Percentiles rank a stretch among this genome's conserved stretches.
Evolutionary conservation across 2,113 vertebrate genomes (phyloP).

Genomic region (Mugil cephalus): DNA sequence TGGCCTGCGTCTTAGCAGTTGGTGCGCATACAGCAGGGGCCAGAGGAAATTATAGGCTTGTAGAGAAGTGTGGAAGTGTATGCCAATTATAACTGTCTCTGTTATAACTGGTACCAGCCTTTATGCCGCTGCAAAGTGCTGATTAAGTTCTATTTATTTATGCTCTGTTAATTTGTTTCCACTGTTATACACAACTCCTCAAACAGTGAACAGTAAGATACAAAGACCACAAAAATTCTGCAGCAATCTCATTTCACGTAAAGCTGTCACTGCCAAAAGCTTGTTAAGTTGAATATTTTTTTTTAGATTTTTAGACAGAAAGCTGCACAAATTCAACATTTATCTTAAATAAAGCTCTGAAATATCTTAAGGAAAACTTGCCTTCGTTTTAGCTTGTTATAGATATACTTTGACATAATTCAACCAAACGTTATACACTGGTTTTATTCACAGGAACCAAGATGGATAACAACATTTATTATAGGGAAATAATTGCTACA

Average conservation of each 20-base stretch:
- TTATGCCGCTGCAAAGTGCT: conserved; percentile 54
- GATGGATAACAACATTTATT: too few species aligned
- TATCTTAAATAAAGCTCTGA: too few species aligned
- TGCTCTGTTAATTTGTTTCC: conserved; percentile 54
- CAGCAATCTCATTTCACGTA: not conserved
- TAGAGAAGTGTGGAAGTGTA: conserved; percentile 42
- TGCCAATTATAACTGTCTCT: conserved; percentile 66
- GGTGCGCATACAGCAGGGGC: conserved; percentile 57
- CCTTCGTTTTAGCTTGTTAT: too few species aligned
- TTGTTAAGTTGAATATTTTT: not conserved
- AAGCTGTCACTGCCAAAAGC: not conserved
- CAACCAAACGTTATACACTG: too few species aligned
- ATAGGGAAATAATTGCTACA: too few species aligned
- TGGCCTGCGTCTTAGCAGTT: conserved; percentile 56
- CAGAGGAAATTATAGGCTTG: conserved; percentile 72
- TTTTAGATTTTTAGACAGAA: not conserved
- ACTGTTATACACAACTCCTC: conserved; percentile 21
- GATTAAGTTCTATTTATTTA: conserved; percentile 63
- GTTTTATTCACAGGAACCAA: too few species aligned
- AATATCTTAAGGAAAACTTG: too few species aligned
- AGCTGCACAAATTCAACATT: too few species aligned
- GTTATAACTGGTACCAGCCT: conserved; percentile 46
- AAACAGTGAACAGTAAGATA: conserved; percentile 22
- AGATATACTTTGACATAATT: too few species aligned
- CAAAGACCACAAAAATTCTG: not conserved